A percentile compares a stretch with the other conserved stretches of the same genome.
phyloP scores from a whole-genome alignment of 2,113 vertebrate species.

The Centropus unirufus region DNA sequence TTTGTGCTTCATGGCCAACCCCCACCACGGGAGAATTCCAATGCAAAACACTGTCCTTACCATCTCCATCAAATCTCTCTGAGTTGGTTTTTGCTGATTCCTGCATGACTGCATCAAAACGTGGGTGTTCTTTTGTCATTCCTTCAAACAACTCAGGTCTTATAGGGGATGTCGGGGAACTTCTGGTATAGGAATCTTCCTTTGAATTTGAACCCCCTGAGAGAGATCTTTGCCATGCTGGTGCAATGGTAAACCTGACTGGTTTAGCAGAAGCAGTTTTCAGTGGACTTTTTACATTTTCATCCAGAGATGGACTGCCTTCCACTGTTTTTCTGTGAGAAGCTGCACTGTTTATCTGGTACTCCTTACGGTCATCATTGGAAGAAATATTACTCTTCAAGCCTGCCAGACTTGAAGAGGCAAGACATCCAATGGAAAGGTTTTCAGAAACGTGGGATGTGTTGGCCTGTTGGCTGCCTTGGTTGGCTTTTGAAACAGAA shows the following conservation, averaged over 20 bases:
- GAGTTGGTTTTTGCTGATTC: background rate
- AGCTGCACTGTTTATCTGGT: background rate
- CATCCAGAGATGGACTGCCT: background rate
- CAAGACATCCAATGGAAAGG: background rate
- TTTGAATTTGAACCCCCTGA: conserved; percentile 52
- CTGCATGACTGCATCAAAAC: background rate
- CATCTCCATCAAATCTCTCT: background rate
- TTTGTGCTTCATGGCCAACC: conserved; percentile 33
- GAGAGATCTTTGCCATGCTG: conserved; percentile 81
- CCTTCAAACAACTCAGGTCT: conserved; percentile 60
- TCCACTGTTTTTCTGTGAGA: conserved; percentile 17
- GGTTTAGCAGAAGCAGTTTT: conserved; percentile 44
- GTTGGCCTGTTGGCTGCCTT: background rate
- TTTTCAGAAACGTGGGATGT: background rate
- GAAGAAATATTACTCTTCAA: background rate
- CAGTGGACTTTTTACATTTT: background rate
- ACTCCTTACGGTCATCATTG: background rate
- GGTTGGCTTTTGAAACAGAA: background rate
- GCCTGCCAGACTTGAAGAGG: background rate
- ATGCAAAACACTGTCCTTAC: background rate
- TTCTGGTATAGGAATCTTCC: conserved; percentile 51
- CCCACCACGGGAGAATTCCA: background rate
- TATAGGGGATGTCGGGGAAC: background rate
- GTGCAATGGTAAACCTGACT: conserved; percentile 72
- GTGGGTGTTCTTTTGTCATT: background rate